Evolutionary conservation across 2,888 invertebrate species (phyloP).

Genomic region (Lacanobia oleracea): DNA sequence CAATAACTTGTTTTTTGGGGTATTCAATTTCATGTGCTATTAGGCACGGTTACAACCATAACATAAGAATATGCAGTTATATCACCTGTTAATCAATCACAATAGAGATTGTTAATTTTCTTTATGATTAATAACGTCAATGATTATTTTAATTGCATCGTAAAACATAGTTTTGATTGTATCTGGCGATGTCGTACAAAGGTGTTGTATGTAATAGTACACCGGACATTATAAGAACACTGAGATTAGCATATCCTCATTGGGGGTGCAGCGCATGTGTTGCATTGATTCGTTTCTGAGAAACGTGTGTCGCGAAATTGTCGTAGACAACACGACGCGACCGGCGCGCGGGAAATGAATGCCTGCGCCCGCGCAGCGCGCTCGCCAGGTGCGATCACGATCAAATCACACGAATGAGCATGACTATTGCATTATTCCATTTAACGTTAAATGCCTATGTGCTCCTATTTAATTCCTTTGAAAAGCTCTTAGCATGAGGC

Average conservation of each 20-base stretch:
- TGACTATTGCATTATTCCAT: slow-evolving; percentile 63
- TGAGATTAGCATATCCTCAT: slow-evolving; percentile 83
- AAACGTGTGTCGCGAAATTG: slow-evolving; percentile 76
- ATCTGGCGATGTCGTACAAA: slow-evolving; percentile 37
- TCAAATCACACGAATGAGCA: slow-evolving; percentile 68
- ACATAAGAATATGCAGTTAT: slow-evolving; percentile 41
- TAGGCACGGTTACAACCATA: slow-evolving; percentile 44
- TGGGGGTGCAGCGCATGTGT: slow-evolving; percentile 75
- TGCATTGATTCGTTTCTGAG: slow-evolving; percentile 81
- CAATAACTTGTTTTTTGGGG: slow-evolving; percentile 53
- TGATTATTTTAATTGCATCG: slow-evolving; percentile 42
- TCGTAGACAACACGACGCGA: slow-evolving; percentile 77
- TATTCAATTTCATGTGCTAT: slow-evolving; percentile 53
- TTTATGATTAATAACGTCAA: slow-evolving; percentile 45
- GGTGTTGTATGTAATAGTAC: slow-evolving; percentile 74
- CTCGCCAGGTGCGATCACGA: slow-evolving; percentile 81
- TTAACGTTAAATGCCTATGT: slow-evolving; percentile 55
- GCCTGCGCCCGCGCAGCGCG: slow-evolving; percentile 51
- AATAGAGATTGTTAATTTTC: slow-evolving; percentile 44
- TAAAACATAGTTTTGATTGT: slow-evolving; percentile 26
- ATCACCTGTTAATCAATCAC: slow-evolving; percentile 55
- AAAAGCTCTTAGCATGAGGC: slow-evolving; percentile 12
- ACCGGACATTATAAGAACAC: slow-evolving; percentile 80
- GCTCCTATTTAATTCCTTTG: slow-evolving; percentile 26
- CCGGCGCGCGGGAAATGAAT: slow-evolving; percentile 59